Evolutionary conservation across 2,797 vertebrate species (phyloP), one percentile per base, ranked within the genome.

Genomic region (Sparidentex hasta): DNA sequence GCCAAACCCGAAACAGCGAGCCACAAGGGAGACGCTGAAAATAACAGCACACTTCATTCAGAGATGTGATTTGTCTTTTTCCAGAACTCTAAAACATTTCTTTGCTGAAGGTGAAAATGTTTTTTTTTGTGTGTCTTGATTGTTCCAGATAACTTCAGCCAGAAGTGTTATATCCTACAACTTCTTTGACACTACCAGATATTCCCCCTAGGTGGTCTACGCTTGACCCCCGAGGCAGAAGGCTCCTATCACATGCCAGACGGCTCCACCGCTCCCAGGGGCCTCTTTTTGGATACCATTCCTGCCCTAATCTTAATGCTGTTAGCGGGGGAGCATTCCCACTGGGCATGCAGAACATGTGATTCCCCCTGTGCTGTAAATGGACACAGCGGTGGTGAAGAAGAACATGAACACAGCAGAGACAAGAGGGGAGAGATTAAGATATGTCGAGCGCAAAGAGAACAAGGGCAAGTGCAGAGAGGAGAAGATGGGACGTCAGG

Each of bases 1-100:
- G 71, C 75, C 75, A 59, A 77, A 81, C 74, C 79, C 51, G 85
- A 85, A 89, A 89, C 71, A 84, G 66, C 23, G 33, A 25, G 80
- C 52, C 87, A 79, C 66, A 1, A 78, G 88, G 83, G 87, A 90
- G 43, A 51, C 44, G 47, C 50, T 66, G 61, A 65, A 87, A 75
- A 85, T 44, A 84, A 83, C 57, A 80, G 38, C 33, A 44, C 43
- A 12, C 69, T 84, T 78, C 59, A 86, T 47, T 74, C 69, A 71
- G 67, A 52, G 61, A 64, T 38, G 62, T 3, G 0, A 23, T 29
- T 56, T 52, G 58, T 51, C n/a, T 52, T 67, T 13, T 1, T 16
- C 4, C 18, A 20, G n/a, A 57, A 62, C 29, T 41, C 50, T 21
- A 21, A 65, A 84, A 58, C 17, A 77, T 76, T 78, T 71, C 61